phyloP scores from a whole-genome alignment of 2,797 vertebrate species.

The Pseudocheirus occidentalis region DNA sequence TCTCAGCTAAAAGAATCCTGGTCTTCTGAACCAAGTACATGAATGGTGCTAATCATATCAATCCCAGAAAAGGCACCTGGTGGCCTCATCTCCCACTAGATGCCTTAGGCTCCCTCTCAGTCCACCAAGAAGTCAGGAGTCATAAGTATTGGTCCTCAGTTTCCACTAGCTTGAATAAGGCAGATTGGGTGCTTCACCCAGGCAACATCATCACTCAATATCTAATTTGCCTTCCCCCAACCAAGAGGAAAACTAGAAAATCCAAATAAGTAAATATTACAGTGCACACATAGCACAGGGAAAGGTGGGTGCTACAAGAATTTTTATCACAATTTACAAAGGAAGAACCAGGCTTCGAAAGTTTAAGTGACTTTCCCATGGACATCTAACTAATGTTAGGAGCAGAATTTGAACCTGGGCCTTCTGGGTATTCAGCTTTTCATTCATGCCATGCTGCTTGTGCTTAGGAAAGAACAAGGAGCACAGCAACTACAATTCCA shows the following conservation, averaged over 20 bases:
- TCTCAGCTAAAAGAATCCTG: background rate
- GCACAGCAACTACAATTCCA: background rate
- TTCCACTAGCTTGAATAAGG: background rate
- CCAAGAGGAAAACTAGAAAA: background rate
- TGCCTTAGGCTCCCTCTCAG: background rate
- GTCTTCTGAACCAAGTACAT: background rate
- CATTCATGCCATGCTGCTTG: background rate
- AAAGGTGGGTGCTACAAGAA: background rate
- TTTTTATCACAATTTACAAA: background rate
- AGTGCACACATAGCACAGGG: background rate
- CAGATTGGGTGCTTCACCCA: background rate
- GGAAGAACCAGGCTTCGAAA: background rate
- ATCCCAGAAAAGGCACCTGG: background rate
- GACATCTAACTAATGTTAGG: background rate
- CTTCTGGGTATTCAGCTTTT: background rate
- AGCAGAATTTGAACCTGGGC: background rate
- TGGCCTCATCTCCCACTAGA: background rate
- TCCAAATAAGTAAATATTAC: background rate
- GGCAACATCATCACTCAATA: background rate
- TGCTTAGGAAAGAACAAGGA: background rate
- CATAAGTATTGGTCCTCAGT: background rate
- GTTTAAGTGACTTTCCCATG: background rate
- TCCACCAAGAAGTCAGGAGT: background rate
- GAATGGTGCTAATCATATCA: background rate
- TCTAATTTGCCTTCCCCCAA: background rate